Conservation (phyloP, 2,113 vertebrate genomes). For the Caretta caretta region DNA sequence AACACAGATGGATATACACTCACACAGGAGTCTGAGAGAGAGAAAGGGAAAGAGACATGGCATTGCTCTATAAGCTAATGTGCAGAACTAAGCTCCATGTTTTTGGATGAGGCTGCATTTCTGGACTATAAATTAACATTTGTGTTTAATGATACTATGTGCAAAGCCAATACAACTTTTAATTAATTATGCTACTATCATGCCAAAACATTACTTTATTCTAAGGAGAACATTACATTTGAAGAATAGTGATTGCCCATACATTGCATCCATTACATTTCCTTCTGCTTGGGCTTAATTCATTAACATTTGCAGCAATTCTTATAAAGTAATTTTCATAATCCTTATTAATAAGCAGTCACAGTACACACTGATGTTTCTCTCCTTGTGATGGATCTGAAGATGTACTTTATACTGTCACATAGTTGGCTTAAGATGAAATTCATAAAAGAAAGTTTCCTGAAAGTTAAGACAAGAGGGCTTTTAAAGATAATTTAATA, state of each 20-base stretch:
- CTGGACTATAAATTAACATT: fast-evolving
- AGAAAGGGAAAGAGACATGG: neutral
- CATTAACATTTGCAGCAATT: slow-evolving; percentile 13
- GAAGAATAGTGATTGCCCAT: neutral
- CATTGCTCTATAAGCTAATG: neutral
- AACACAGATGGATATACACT: neutral
- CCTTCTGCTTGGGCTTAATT: neutral
- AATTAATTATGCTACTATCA: neutral
- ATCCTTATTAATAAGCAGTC: slow-evolving; percentile 18
- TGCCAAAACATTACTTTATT: neutral
- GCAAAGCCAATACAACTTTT: neutral
- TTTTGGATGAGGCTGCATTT: neutral
- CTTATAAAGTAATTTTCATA: neutral
- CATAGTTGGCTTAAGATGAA: neutral
- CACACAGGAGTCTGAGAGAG: fast-evolving
- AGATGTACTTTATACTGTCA: neutral
- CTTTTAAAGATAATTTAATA: neutral
- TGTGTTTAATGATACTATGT: neutral
- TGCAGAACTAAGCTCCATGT: fast-evolving
- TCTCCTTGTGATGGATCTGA: slow-evolving; percentile 6
- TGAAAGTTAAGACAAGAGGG: neutral
- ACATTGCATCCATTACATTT: neutral
- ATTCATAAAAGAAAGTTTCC: neutral
- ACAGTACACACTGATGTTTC: neutral
- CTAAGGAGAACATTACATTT: neutral